Conservation (phyloP, 2,888 invertebrate species). For the Phania funesta region DNA sequence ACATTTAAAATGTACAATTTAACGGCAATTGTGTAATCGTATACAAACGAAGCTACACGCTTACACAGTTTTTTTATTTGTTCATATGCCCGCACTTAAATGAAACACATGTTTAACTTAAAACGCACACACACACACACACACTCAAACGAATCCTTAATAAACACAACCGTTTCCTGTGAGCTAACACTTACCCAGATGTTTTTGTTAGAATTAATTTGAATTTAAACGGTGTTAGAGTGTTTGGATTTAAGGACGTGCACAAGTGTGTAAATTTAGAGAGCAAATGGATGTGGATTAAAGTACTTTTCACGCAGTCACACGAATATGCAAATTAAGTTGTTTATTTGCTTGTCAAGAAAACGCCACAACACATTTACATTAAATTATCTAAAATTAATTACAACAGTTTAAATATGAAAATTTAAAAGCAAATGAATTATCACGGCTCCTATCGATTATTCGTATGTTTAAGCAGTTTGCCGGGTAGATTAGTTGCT, state of each 20-base stretch:
- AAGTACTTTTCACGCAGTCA: slow-evolving; percentile 6
- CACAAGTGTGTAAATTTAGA: slow-evolving; percentile 50
- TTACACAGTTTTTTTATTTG: slow-evolving; percentile 1
- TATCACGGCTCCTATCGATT: too few species aligned
- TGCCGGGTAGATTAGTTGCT: too few species aligned
- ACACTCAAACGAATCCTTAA: neutral
- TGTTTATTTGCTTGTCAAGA: neutral
- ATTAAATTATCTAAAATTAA: neutral
- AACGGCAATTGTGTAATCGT: slow-evolving; percentile 40
- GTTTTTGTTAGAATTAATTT: slow-evolving; percentile 47
- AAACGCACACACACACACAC: slow-evolving; percentile 8
- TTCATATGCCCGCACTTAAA: slow-evolving; percentile 34
- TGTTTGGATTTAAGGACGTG: slow-evolving; percentile 17
- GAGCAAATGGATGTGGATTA: slow-evolving; percentile 47
- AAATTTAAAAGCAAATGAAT: neutral
- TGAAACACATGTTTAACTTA: slow-evolving; percentile 33
- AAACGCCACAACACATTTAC: neutral
- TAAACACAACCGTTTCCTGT: slow-evolving; percentile 14
- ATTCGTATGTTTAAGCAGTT: neutral
- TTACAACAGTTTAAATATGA: neutral
- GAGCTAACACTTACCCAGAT: slow-evolving; percentile 28
- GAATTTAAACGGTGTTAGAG: slow-evolving; percentile 45
- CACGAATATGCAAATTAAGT: slow-evolving; percentile 25
- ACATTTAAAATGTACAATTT: slow-evolving; percentile 63
- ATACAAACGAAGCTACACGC: neutral